Percentiles rank a stretch among this genome's conserved stretches.
Evolutionary conservation across 2,113 vertebrate species (phyloP).

Genomic region (Malaclemys terrapin): DNA sequence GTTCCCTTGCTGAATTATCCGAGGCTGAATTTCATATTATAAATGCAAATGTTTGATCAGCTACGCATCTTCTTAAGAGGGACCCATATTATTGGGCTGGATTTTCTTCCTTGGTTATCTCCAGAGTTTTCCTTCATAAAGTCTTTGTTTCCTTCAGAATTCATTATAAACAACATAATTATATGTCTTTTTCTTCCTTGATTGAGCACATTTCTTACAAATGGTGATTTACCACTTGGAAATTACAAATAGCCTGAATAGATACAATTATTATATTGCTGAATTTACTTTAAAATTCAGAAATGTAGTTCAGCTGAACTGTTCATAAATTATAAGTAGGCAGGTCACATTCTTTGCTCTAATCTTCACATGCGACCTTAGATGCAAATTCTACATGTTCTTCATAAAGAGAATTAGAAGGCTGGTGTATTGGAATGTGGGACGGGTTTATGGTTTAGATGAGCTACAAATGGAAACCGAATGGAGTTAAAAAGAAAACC

Average conservation of each 20-base stretch:
- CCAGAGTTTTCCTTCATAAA: slow-evolving; percentile 74
- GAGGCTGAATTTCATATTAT: slow-evolving; percentile 55
- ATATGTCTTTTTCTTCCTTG: slow-evolving; percentile 78
- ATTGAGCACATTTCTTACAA: slow-evolving; percentile 78
- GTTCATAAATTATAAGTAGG: not conserved
- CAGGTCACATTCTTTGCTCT: not conserved
- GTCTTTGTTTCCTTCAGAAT: slow-evolving; percentile 82
- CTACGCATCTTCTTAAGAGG: slow-evolving; percentile 60
- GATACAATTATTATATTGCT: slow-evolving; percentile 31
- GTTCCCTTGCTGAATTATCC: slow-evolving; percentile 40
- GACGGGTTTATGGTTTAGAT: not conserved
- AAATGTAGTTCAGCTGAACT: slow-evolving; percentile 19
- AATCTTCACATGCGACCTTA: not conserved
- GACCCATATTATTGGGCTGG: slow-evolving; percentile 49
- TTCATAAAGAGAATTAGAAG: not conserved
- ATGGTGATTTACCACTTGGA: slow-evolving; percentile 75
- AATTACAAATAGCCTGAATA: slow-evolving; percentile 62
- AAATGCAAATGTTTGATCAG: slow-evolving; percentile 73
- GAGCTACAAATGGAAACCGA: not conserved
- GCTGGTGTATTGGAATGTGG: slow-evolving; percentile 11
- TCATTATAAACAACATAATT: slow-evolving; percentile 82
- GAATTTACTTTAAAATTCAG: slow-evolving; percentile 32
- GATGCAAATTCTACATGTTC: slow-evolving; percentile 19
- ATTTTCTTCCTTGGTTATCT: slow-evolving; percentile 56
- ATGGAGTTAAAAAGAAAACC: not conserved